phyloP scores from a whole-genome alignment of 2,888 invertebrate species.

The Mechanitis mazaeus region DNA sequence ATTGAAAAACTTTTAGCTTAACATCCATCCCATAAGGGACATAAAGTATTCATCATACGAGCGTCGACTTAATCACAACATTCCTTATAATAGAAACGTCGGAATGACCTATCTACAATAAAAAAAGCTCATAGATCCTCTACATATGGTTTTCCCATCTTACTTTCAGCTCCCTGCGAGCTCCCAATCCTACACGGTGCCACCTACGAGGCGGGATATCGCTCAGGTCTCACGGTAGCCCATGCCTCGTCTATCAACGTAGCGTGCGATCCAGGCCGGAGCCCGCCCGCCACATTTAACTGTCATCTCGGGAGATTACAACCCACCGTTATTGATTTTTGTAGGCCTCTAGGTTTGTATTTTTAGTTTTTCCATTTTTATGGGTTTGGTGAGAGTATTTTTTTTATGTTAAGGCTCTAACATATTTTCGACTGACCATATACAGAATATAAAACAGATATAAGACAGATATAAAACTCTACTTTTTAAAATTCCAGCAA shows the following conservation, averaged over 20 bases:
- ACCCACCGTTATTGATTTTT: slow-evolving; percentile 75
- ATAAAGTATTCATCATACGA: too few species aligned
- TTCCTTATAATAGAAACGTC: too few species aligned
- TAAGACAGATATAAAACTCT: not conserved
- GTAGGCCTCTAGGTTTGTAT: slow-evolving; percentile 61
- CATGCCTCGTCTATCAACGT: slow-evolving; percentile 87
- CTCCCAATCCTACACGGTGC: slow-evolving; percentile 81
- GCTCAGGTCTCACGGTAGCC: slow-evolving; percentile 86
- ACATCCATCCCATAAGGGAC: too few species aligned
- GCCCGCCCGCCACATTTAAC: slow-evolving; percentile 77
- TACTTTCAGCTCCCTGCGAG: slow-evolving; percentile 79
- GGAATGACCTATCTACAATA: too few species aligned
- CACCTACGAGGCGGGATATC: slow-evolving; percentile 85
- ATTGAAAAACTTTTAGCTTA: too few species aligned
- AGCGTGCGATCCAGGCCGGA: slow-evolving; percentile 79
- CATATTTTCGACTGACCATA: not conserved
- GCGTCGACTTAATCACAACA: too few species aligned
- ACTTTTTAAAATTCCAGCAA: slow-evolving; percentile 42
- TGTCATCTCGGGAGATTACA: slow-evolving; percentile 80
- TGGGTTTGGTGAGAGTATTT: not conserved
- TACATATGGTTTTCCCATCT: not conserved
- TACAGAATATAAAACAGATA: not conserved
- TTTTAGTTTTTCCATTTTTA: not conserved
- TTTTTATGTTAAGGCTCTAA: not conserved
- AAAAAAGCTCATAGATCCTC: too few species aligned